Evolutionary conservation across 1,140 invertebrate species (phyloP), one percentile per base, ranked within the genome.

Genomic region (Leptoteleia sp.): DNA sequence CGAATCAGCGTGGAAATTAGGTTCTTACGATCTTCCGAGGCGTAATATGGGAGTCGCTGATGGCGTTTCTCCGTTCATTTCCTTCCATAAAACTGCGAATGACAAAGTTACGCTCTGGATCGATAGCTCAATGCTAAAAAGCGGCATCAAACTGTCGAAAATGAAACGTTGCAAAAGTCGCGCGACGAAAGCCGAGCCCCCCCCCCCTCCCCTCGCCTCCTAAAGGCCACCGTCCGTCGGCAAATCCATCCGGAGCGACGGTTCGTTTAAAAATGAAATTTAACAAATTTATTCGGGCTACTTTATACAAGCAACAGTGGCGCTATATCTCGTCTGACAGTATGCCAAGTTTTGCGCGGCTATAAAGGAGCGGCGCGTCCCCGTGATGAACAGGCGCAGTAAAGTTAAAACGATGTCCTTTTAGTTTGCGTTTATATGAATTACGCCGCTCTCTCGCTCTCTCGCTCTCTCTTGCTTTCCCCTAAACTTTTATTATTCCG

Each of bases 351-450:
- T 70, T 42, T 55, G 54, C 48, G 33, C 45, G n/a, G 40, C 37
- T 7, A 42, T 33, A 55, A 38, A 47, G 52, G 50, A 35, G 62
- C 50, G 38, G 59, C 45, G 52, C 16, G 45, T 48, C n/a, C 29
- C 25, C 57, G 47, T 70, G 65, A 77, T 70, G 65, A 71, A 77
- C 65, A 65, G 59, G 12, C 59, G 59, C 57, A 65, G 59, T 71
- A 77, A 77, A 77, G 65, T 70, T 77, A 47, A 77, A 77, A 77
- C 75, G 65, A 71, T 77, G 75, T 77, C 67, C 67, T 71, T 82
- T 82, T 82, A 80, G 68, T 76, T 80, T 80, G 54, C 73, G 75
- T 79, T 82, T 79, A 79, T 79, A 80, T 79, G 79, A 82, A 79
- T 82, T 78, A 80, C 73, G 57, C 52, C 43, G 33, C 19, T n/a